Evolutionary conservation across 2,888 invertebrate species (phyloP), one percentile per base, ranked within the genome.

Genomic region (Melanophora roralis): DNA sequence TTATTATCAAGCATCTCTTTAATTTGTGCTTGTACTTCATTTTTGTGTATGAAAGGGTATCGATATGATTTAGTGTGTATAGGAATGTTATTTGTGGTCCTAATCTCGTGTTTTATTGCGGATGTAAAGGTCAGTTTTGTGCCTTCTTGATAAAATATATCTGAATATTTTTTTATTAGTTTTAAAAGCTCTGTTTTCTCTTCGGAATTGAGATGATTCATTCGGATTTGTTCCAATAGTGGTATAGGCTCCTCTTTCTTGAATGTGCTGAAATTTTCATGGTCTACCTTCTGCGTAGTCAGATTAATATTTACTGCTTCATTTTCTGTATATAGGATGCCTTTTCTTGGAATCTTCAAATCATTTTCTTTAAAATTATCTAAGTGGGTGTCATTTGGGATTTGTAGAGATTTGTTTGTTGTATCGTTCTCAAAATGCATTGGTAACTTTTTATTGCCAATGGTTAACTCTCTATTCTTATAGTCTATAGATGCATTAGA

Each of bases 91-190:
- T 40, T n/a, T 6, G 23, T 8, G 21, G 59, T 59, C 12, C 59
- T 59, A 4, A 59, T 59, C 8, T 59, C 40, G 12, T 47, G 62
- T 16, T 62, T 62, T 23, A 38, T 34, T 5, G 47, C 45, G n/a
- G 19, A 45, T 1, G 62, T 62, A 19, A 47, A 62, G 0, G 62
- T 21, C 1, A 62, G 14, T 19, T 11, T 19, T 7, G 16, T 34
- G 14, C 8, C 8, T 23, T 64, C 64, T 9, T 21, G 14, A 23
- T 36, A 36, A 34, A 49, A 64, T 11, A 49, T 49, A 9, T 49
- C 4, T 19, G 16, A 9, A 6, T 47, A 64, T 32, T n/a, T 64
- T 7, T 14, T 49, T 21, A 64, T 32, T 14, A 47, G 5, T 21
- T 36, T 19, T 7, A 32, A 6, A 19, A 64, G 14, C 23, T 40